These are phyloP conservation scores for Dipodomys stephensi DNA, from an alignment of 2,113 vertebrate species.

Conservation along the genomic window DNA sequence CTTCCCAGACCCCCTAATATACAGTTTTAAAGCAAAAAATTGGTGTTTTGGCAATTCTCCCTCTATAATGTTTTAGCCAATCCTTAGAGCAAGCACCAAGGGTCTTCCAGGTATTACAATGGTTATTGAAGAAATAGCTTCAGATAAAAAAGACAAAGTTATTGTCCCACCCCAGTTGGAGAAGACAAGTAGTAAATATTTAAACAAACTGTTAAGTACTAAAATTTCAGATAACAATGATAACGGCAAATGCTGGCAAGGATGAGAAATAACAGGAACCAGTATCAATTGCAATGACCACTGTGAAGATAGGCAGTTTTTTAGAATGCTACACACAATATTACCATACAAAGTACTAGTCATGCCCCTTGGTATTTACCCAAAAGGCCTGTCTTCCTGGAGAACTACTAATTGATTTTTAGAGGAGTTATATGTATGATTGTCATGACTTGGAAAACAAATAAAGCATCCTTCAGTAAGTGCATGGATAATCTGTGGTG, in stretches of 20 bases:
- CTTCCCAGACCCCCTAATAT: too few relatives aligned
- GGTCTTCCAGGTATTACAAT: background rate
- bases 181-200: background rate
- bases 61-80: background rate
- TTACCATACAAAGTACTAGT: background rate
- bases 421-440: background rate
- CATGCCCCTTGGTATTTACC: background rate
- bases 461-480: background rate
- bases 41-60: background rate
- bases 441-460: background rate
- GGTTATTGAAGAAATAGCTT: background rate
- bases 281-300: background rate
- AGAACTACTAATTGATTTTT: background rate
- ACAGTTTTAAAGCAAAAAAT: background rate
- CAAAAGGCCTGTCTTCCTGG: background rate
- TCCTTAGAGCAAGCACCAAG: too few relatives aligned
- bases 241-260: background rate
- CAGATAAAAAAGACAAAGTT: background rate
- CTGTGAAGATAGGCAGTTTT: background rate
- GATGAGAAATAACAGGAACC: background rate
- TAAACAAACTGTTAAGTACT: background rate
- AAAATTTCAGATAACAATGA: background rate
- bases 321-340: background rate
- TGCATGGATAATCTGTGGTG: background rate
- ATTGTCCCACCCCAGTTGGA: background rate